Conservation (phyloP, 2,113 vertebrate species). For the Podocnemis expansa region DNA sequence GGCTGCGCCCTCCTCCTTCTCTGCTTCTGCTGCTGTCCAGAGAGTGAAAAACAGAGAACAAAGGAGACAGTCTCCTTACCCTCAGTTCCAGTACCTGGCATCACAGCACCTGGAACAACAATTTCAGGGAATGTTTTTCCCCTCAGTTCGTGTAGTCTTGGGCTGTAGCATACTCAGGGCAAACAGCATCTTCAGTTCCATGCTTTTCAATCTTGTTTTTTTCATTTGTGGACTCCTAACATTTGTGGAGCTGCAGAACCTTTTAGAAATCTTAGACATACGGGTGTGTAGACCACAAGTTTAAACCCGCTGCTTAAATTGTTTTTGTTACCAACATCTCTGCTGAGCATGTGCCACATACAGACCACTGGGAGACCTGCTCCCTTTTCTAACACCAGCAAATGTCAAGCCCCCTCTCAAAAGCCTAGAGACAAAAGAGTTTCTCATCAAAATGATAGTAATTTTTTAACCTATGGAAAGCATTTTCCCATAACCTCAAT, state of each 20-base stretch:
- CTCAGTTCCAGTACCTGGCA: not conserved
- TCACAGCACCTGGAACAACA: not conserved
- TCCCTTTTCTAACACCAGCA: not conserved
- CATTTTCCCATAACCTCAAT: not conserved
- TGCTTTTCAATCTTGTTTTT: not conserved
- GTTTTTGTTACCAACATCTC: constrained; percentile 61
- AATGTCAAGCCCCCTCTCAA: not conserved
- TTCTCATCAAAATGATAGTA: constrained; percentile 29
- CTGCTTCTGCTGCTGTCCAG: fast-evolving
- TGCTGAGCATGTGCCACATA: constrained; percentile 43
- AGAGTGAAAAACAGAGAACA: fast-evolving
- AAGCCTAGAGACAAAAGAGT: not conserved
- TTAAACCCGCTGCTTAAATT: too few relatives aligned
- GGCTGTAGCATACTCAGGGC: constrained; percentile 29
- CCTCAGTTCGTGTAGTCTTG: constrained; percentile 11
- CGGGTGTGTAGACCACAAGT: too few relatives aligned
- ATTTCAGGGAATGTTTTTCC: not conserved
- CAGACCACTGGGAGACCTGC: not conserved
- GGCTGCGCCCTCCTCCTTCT: not conserved
- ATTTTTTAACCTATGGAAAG: constrained; percentile 5
- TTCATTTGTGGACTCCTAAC: not conserved
- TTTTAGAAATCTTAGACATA: not conserved
- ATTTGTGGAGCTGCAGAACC: not conserved
- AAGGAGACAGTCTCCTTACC: not conserved
- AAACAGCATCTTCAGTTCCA: constrained; percentile 47